Conservation (phyloP, 2,797 vertebrate species). For the Gallirallus australis region DNA sequence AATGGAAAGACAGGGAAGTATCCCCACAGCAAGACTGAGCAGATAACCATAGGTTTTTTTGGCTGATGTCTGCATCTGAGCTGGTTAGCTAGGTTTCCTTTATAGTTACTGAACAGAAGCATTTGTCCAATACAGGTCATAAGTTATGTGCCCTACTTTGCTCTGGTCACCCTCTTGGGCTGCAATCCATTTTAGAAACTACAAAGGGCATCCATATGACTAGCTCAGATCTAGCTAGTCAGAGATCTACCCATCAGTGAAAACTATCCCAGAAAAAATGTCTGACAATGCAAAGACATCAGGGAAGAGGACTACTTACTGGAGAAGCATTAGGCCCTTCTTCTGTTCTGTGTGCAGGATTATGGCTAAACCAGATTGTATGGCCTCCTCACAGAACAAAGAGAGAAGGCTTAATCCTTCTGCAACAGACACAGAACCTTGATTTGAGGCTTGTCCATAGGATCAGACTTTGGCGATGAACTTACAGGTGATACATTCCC, state of each 20-base stretch:
- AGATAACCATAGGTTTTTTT: background rate
- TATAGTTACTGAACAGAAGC: background rate
- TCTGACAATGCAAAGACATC: background rate
- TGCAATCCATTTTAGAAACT: background rate
- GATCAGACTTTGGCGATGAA: background rate
- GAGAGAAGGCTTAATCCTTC: background rate
- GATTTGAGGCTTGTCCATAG: background rate
- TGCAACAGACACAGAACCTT: background rate
- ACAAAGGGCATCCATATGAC: fast-evolving
- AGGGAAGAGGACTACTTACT: background rate
- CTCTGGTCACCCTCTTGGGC: background rate
- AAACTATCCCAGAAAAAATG: background rate
- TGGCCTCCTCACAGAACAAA: background rate
- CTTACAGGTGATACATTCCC: background rate
- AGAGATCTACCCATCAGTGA: background rate
- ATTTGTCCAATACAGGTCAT: fast-evolving
- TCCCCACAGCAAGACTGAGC: background rate
- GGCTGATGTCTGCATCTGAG: background rate
- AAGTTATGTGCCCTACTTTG: fast-evolving
- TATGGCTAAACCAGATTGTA: background rate
- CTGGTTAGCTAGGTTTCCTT: background rate
- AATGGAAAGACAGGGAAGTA: background rate
- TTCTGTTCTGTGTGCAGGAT: background rate
- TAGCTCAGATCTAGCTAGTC: background rate
- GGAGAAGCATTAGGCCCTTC: background rate